Percentiles rank a stretch among this genome's conserved stretches.
Conservation (phyloP, 2,888 invertebrate genomes). For the Andrena minutula region DNA sequence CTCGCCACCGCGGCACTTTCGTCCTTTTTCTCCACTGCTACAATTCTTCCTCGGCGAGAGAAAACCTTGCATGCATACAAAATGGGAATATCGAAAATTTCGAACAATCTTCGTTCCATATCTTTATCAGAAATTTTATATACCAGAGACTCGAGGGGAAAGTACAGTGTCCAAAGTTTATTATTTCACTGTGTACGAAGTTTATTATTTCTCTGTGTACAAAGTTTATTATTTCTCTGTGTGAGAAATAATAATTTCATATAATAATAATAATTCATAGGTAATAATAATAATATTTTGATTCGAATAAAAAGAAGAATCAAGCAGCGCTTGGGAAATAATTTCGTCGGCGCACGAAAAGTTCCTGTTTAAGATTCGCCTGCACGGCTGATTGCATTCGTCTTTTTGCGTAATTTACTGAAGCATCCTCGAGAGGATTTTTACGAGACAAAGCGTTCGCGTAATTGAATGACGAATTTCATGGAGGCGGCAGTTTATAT, state of each 20-base stretch:
- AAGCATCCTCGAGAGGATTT: constrained; percentile 10
- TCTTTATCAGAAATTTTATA: neutral
- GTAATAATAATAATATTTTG: too few relatives aligned
- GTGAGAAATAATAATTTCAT: too few relatives aligned
- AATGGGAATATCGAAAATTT: neutral
- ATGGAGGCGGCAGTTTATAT: neutral
- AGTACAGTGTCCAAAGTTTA: neutral
- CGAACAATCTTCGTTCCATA: neutral
- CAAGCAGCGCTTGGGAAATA: neutral
- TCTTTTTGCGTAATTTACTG: neutral
- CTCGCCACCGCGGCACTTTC: neutral
- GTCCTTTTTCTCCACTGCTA: neutral
- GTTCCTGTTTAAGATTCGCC: neutral
- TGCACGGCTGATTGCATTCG: neutral
- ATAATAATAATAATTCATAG: too few relatives aligned
- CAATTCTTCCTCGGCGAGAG: neutral
- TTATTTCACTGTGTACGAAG: too few relatives aligned
- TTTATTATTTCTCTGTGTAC: neutral
- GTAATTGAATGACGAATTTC: constrained; percentile 34
- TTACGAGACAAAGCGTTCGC: constrained; percentile 6
- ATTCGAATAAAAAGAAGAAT: too few relatives aligned
- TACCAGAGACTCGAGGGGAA: neutral
- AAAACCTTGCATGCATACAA: neutral
- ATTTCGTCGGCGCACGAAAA: neutral
- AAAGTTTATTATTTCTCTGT: too few relatives aligned